phyloP scores from a whole-genome alignment of 2,113 vertebrate genomes.

The Carassius carassius region DNA sequence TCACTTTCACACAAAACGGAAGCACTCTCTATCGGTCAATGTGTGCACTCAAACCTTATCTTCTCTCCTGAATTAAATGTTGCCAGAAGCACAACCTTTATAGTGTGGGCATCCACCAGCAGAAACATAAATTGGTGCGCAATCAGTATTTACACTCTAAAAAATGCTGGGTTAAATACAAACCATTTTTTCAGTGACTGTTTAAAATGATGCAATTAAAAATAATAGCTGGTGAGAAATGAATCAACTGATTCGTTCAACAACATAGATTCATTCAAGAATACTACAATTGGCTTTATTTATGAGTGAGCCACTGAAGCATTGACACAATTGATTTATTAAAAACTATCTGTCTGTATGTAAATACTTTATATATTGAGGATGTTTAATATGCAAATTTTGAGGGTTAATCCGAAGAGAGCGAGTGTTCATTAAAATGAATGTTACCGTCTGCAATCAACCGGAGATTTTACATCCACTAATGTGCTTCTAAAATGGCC shows the following conservation, averaged over 20 bases:
- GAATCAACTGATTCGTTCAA: neutral
- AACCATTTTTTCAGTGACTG: too few species aligned
- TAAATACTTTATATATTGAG: neutral
- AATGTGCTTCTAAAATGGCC: conserved; percentile 5
- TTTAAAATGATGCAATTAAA: too few species aligned
- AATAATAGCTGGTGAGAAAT: too few species aligned
- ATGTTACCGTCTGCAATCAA: conserved; percentile 15
- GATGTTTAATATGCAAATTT: neutral
- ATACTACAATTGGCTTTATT: neutral
- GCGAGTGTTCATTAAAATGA: conserved; percentile 21
- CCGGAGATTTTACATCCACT: conserved; percentile 17
- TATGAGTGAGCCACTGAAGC: neutral
- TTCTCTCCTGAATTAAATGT: too few species aligned
- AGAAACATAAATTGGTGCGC: too few species aligned
- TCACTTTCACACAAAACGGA: too few species aligned
- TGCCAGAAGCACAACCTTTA: too few species aligned
- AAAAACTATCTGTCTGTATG: neutral
- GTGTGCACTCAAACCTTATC: too few species aligned
- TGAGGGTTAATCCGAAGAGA: conserved; percentile 4
- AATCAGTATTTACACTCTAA: too few species aligned
- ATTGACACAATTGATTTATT: neutral
- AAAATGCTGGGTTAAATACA: too few species aligned
- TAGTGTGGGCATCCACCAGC: too few species aligned
- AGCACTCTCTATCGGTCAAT: too few species aligned
- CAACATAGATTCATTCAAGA: neutral